A percentile compares a stretch with the other conserved stretches of the same genome.
These are phyloP conservation scores for Scaptomyza montana DNA, from an alignment of 1,140 invertebrate genomes.

Conservation along the genomic window DNA sequence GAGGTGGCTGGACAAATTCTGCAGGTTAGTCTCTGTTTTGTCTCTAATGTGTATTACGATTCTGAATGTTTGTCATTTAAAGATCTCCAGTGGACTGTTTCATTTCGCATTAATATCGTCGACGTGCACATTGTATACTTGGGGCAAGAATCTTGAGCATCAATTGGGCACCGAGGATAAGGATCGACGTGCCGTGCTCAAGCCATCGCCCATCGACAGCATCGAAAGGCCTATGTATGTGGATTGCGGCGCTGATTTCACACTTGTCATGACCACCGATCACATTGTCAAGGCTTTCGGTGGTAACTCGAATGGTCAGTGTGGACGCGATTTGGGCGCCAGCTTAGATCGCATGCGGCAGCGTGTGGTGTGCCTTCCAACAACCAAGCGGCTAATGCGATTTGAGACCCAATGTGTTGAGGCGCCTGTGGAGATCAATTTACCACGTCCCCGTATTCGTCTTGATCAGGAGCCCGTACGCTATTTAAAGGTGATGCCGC, in stretches of 20 bases:
- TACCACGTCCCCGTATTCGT: constrained; percentile 77
- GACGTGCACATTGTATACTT: constrained; percentile 86
- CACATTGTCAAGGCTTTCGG: constrained; percentile 87
- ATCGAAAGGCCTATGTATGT: constrained; percentile 84
- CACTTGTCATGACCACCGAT: constrained; percentile 85
- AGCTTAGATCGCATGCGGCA: constrained; percentile 72
- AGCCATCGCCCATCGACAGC: constrained; percentile 79
- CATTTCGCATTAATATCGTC: constrained; percentile 87
- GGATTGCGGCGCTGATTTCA: constrained; percentile 86
- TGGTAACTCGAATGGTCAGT: constrained; percentile 86
- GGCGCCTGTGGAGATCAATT: constrained; percentile 74
- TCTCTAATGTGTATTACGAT: not conserved
- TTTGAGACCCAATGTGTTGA: constrained; percentile 80
- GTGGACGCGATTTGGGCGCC: constrained; percentile 75
- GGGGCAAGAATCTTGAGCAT: constrained; percentile 88
- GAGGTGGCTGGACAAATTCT: constrained; percentile 86
- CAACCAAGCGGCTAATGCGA: constrained; percentile 79
- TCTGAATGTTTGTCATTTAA: constrained; percentile 1
- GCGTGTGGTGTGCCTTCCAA: constrained; percentile 75
- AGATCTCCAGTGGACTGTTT: constrained; percentile 87
- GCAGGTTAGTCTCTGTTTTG: constrained; percentile 83
- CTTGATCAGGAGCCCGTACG: constrained; percentile 73
- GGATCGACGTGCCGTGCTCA: constrained; percentile 84
- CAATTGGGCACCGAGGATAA: constrained; percentile 87
- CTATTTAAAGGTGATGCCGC: constrained; percentile 81